These are phyloP conservation scores for Clupea harengus DNA, from an alignment of 2,113 vertebrate genomes.

Conservation along the genomic window DNA sequence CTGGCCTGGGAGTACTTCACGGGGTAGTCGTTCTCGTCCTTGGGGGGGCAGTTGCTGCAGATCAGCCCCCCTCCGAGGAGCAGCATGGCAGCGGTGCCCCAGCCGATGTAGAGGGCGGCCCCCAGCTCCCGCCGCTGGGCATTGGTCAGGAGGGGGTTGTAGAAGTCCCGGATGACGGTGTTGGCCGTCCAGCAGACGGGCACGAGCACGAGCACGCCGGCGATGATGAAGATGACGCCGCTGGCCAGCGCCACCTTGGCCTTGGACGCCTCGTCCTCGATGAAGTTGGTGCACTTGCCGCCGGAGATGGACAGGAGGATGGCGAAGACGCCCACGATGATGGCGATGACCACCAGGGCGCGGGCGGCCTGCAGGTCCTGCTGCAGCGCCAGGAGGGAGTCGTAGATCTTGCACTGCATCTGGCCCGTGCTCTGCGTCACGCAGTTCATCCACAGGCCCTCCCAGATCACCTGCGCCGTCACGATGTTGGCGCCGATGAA, in stretches of 20 bases:
- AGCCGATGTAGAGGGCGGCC: slow-evolving; percentile 84
- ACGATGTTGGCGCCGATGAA: slow-evolving; percentile 76
- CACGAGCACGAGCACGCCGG: slow-evolving; percentile 77
- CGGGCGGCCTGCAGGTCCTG: slow-evolving; percentile 72
- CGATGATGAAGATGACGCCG: slow-evolving; percentile 77
- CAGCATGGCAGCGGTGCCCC: slow-evolving; percentile 77
- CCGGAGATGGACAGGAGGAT: slow-evolving; percentile 72
- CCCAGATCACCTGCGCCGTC: slow-evolving; percentile 72
- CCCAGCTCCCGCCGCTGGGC: slow-evolving; percentile 77
- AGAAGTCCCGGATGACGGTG: slow-evolving; percentile 85
- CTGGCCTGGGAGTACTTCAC: slow-evolving; percentile 62
- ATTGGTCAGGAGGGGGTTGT: slow-evolving; percentile 68
- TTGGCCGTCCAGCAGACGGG: slow-evolving; percentile 88
- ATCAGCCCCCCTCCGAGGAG: slow-evolving; percentile 82
- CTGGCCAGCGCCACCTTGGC: slow-evolving; percentile 78
- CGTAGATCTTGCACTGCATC: slow-evolving; percentile 78
- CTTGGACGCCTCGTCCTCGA: slow-evolving; percentile 74
- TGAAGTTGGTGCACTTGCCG: slow-evolving; percentile 92
- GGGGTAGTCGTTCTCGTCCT: slow-evolving; percentile 70
- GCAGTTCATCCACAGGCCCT: slow-evolving; percentile 76
- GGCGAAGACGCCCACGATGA: slow-evolving; percentile 71
- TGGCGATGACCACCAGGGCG: slow-evolving; percentile 76
- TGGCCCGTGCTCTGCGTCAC: slow-evolving; percentile 75
- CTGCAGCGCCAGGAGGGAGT: slow-evolving; percentile 67
- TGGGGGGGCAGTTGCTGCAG: slow-evolving; percentile 84